Base-by-base conservation (phyloP, 2,797 vertebrate species). In the Liparis tanakae region DNA sequence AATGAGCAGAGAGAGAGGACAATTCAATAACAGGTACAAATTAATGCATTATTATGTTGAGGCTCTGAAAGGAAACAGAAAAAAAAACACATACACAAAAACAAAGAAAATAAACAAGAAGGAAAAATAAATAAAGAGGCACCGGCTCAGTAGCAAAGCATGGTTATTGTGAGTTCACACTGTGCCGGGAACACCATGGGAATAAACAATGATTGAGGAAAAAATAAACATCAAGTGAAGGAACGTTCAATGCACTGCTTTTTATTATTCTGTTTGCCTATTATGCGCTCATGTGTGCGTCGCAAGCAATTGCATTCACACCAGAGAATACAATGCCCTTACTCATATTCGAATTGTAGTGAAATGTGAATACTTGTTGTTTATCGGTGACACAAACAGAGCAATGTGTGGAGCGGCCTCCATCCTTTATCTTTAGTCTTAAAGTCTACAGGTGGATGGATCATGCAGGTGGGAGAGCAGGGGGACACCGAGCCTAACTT, bases 1-100 rank as follows among this genome's bases (percentile, higher is more conserved):
- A 79, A 87, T 25, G 81, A 70, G 34, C 20, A 85, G n/a, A 76
- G 44, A 76, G 44, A 85, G 14, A 79, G 55, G 34, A 85, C 71
- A 80, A 87, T 54, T 81, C 65, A 84, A 85, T 86, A 87, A 78
- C 59, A 87, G 77, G 72, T 87, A 76, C 65, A 83, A 84, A 81
- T 72, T 85, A 75, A 72, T 65, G 65, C 62, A 69, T 74, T 83
- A 73, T 84, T 78, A 84, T 81, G 76, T 53, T 71, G 51, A 85
- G 51, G 53, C 54, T 74, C 25, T 50, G 33, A 67, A 72, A 78
- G 72, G 70, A 78, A 70, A 63, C 15, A 13, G 10, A 62, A 22
- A 53, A 74, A n/a, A 80, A 82, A 78, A 44, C 75, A 74, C 20
- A 33, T 6, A 10, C 14, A 55, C 46, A 65, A 22, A 39, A 55